Conservation (phyloP, 2,888 invertebrate genomes). For the Scaptomyza parva region DNA sequence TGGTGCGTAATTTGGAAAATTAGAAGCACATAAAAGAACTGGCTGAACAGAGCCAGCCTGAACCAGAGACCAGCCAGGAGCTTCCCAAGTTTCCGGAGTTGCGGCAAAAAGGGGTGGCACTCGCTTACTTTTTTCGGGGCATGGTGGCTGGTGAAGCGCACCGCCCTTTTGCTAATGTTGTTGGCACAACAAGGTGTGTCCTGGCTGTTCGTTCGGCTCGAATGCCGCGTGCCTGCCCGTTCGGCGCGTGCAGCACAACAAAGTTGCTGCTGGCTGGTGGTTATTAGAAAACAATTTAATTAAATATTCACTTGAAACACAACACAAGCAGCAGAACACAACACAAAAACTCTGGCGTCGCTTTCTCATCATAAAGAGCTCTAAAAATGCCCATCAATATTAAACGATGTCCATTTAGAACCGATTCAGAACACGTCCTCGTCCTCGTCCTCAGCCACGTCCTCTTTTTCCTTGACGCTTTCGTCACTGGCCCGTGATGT, state of each 20-base stretch:
- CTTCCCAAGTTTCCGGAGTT: not conserved
- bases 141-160: conserved; percentile 39
- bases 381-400: conserved; percentile 75
- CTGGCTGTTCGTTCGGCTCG: conserved; percentile 50
- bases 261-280: conserved; percentile 66
- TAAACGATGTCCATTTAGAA: conserved; percentile 77
- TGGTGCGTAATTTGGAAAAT: conserved; percentile 83
- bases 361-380: conserved; percentile 70
- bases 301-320: conserved; percentile 83
- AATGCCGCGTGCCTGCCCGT: conserved; percentile 63
- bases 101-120: conserved; percentile 67
- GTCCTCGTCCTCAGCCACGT: conserved; percentile 2
- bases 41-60: conserved; percentile 11
- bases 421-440: conserved; percentile 43
- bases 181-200: conserved; percentile 82
- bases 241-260: conserved; percentile 63
- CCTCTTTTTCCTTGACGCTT: conserved; percentile 31
- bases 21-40: conserved; percentile 67
- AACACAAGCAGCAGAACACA: conserved; percentile 45
- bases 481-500: conserved; percentile 63
- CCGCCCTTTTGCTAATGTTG: conserved; percentile 76
- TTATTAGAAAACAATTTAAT: conserved; percentile 84
- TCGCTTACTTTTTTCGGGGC: conserved; percentile 56
- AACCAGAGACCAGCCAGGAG: conserved; percentile 4
- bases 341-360: conserved; percentile 39